Conservation (phyloP, 2,888 invertebrate species). For the Chrysolina oricalcia region DNA sequence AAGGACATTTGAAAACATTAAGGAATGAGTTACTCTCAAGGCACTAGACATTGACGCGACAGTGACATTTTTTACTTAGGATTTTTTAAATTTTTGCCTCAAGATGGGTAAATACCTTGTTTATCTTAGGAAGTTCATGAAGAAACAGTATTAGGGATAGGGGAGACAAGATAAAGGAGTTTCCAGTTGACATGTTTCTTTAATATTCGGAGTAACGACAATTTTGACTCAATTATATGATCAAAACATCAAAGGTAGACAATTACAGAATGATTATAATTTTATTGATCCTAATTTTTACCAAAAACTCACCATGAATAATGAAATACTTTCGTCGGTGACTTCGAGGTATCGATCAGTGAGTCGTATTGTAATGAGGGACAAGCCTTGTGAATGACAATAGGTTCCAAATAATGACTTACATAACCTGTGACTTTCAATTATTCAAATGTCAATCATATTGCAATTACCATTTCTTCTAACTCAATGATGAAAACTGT, state of each 20-base stretch:
- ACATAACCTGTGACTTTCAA: background rate
- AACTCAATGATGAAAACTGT: background rate
- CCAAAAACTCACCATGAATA: background rate
- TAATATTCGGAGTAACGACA: too few species aligned
- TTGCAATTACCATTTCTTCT: background rate
- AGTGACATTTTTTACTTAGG: too few species aligned
- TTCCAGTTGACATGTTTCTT: too few species aligned
- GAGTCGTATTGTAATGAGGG: background rate
- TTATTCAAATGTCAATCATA: constrained; percentile 11
- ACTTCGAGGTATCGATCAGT: background rate
- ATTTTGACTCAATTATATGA: too few species aligned
- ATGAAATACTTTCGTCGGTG: background rate
- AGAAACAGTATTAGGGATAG: too few species aligned
- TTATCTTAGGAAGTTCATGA: too few species aligned
- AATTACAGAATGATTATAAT: background rate
- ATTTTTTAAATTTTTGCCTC: too few species aligned
- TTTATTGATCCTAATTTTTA: background rate
- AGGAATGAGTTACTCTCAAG: too few species aligned
- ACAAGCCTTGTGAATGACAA: background rate
- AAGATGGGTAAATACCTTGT: too few species aligned
- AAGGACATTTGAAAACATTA: too few species aligned
- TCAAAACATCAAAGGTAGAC: background rate
- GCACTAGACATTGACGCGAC: too few species aligned
- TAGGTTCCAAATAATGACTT: background rate
- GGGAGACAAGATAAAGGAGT: too few species aligned